Evolutionary conservation across 2,113 vertebrate species (phyloP), one percentile per base, ranked within the genome.

Genomic region (Glareola pratincola): DNA sequence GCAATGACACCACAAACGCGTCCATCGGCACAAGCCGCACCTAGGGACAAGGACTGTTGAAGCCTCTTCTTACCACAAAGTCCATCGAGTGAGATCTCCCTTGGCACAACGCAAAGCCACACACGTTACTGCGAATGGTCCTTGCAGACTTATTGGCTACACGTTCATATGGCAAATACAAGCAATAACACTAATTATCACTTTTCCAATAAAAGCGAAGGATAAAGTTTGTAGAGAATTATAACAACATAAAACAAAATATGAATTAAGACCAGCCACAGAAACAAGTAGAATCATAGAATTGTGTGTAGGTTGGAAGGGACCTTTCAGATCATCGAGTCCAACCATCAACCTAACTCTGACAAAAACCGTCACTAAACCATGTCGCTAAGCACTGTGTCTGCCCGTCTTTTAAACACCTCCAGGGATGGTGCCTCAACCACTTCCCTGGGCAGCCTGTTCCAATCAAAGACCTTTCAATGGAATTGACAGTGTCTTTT

Each of bases 11-110:
- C 60, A 43, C 18, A 37, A 59, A 36, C 3, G 5, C 8, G 7
- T 9, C 10, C 41, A 27, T 8, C 0, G 8, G 47, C 41, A 59
- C 14, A 20, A 48, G 47, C 13, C 29, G 7, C 16, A 11, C 37
- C 45, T 23, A 23, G 1, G 6, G 73, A 12, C 22, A 24, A 30
- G 27, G 45, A 24, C 41, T 4, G 5, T 51, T 0, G 1, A 67
- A 79, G 51, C 12, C 2, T n/a, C 79, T 19, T 36, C 59, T 37
- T 27, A 12, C 18, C 78, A 41, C 30, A 13, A 45, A 51, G 45
- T 8, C 17, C 43, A 20, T 3, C 0, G 3, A 24, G 18, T 36
- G 56, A 63, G 10, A 60, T 37, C 34, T 23, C 74, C 23, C 48
- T 39, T 23, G 4, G 3, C 29, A 47, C n/a, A 48, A 67, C 17